Base-by-base conservation (phyloP, 2,888 invertebrate genomes). In the Galerucella pusilla region DNA sequence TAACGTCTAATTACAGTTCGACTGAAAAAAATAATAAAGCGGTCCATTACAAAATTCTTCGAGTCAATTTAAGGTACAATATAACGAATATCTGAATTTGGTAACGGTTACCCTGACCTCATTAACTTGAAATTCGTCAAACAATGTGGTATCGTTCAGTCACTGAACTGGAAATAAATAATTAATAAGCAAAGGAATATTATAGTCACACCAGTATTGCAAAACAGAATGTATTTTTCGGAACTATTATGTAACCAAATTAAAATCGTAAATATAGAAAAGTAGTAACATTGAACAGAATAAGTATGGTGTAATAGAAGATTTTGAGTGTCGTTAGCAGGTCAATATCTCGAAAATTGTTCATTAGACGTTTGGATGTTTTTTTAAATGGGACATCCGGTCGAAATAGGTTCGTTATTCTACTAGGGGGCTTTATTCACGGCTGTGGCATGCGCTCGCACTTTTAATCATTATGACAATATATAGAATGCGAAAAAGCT, bases 141-240 rank as follows among this genome's bases (percentile, higher is more conserved):
- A 68, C 45, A 59, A 68, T 60, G 10, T 35, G 69, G 61, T 69
- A 61, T 69, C 49, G 52, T 69, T 69, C 61, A 69, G 69, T 69
- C 61, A 61, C n/a, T 63, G 69, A 69, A 69, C 69, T 69, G 52
- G 5, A 61, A 69, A 63, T 63, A 63, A 42, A 3, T 35, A 42
- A 63, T 63, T 63, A 63, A 16, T 63, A 63, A n/a, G 12, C 63
- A 42, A 35, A 35, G 10, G 35, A 35, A 35, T 61, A 28, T 61
- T 35, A 9, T 63, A 35, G 35, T 35, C 35, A 42, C 28, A 63
- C n/a, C 16, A 7, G 4, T 63, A 63, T 63, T 63, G 2, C 63
- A 6, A 14, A 63, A 63, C n/a, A 63, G 14, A n/a, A 35, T 35
- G 6, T 6, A 35, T 35, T 52, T 35, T 63, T 63, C 42, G 35